A percentile compares a stretch with the other conserved stretches of the same genome.
phyloP scores from a whole-genome alignment of 2,888 invertebrate genomes.

The Atherix ibis region DNA sequence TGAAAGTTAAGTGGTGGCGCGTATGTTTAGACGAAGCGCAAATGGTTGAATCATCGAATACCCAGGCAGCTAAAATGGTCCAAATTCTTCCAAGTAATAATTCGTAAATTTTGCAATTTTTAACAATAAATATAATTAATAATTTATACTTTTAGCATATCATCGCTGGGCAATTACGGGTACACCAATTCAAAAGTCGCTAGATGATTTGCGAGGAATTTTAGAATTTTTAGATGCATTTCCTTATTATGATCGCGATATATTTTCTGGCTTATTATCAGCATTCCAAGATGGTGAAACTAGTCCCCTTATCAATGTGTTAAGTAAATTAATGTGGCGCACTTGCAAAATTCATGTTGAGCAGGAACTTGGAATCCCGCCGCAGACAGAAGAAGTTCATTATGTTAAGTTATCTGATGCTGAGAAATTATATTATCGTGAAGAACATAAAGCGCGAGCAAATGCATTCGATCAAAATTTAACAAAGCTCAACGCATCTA shows the following conservation, averaged over 20 bases:
- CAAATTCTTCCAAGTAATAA: slow-evolving; percentile 19
- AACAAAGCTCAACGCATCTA: slow-evolving; percentile 22
- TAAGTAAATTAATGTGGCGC: slow-evolving; percentile 49
- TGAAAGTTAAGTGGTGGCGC: slow-evolving; percentile 58
- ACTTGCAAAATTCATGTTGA: slow-evolving; percentile 49
- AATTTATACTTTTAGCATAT: too few species aligned
- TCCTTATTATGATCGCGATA: slow-evolving; percentile 17
- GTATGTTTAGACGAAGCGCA: slow-evolving; percentile 68
- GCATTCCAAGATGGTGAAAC: slow-evolving; percentile 14
- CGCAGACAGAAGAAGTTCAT: slow-evolving; percentile 41
- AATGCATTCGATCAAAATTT: slow-evolving; percentile 34
- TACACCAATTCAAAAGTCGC: slow-evolving; percentile 46
- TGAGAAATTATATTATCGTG: slow-evolving; percentile 56
- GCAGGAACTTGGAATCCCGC: slow-evolving; percentile 49
- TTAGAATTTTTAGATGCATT: slow-evolving; percentile 31
- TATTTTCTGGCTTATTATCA: slow-evolving; percentile 20
- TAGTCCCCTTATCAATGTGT: slow-evolving; percentile 31
- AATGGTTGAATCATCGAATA: slow-evolving; percentile 48
- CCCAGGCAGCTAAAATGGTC: slow-evolving; percentile 37
- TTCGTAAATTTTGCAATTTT: too few species aligned
- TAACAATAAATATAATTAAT: too few species aligned
- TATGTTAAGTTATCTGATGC: slow-evolving; percentile 51
- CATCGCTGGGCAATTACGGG: slow-evolving; percentile 65
- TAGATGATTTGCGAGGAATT: slow-evolving; percentile 34
- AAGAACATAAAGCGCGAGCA: slow-evolving; percentile 39